Evolutionary conservation across 1,140 invertebrate genomes (phyloP), one percentile per base, ranked within the genome.

Genomic region (Hesperophylax magnus): DNA sequence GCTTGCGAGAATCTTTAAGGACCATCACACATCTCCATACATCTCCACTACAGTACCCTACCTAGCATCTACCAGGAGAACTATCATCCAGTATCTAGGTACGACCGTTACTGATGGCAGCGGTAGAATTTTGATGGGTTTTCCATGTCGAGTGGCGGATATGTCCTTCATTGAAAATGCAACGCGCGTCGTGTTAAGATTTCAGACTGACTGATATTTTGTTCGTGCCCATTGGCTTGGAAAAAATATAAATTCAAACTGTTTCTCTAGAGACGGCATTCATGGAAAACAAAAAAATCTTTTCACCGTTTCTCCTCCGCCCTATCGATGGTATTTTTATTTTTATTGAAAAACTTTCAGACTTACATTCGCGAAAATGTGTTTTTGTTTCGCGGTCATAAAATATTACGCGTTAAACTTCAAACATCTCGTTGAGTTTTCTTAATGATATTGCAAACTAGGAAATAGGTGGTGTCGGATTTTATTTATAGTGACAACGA

Each of bases 51-150:
- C 39, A 47, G 39, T 47, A 47, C 39, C 39, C 39, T 11, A 14
- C 39, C 39, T 47, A 47, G 39, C 8, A 47, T 8, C 39, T 14
- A 47, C 9, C 39, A 2, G 11, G 39, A 47, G 39, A 47, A 47
- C 39, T 47, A 47, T 9, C 14, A 47, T 47, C 39, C 39, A 47
- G 39, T 47, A 47, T 47, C 39, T 14, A 47, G 39, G 39, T 8
- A 47, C 39, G 6, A 47, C 9, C 14, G 39, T 47, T 47, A 47
- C 39, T 47, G 39, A 47, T 47, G 39, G 39, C 39, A 14, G 39
- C 39, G 39, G 56, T 77, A 67, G 82, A 83, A 78, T 83, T 80
- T 80, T 83, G 82, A 83, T 83, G 82, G 82, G 79, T 83, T 80
- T 83, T 83, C 75, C 82, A 52, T 83, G 82, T 83, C 67, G 78